Evolutionary conservation across 1,140 invertebrate genomes (phyloP), one percentile per base, ranked within the genome.

Genomic region (Himalopsyche phryganea): DNA sequence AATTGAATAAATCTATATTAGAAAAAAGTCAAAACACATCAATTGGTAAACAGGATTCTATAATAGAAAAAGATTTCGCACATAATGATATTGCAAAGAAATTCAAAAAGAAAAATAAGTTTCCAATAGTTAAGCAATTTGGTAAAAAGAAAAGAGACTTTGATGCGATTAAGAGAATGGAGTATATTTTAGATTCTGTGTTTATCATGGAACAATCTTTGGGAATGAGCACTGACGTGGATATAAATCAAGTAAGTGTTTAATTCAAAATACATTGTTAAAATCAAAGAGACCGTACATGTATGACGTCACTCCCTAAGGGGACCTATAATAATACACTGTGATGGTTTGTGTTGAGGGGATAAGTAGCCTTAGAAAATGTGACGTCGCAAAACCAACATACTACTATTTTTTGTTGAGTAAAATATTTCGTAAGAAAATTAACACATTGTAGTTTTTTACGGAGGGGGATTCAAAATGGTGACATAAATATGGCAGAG

Each of bases 71-170:
- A 23, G 54, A 48, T 13, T 49, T 42, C 32, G 35, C 33, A 15
- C 49, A 19, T 2, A 28, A 23, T 17, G 54, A 50, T 13, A 44
- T 36, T n/a, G 15, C 32, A 5, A 56, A 56, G 23, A 56, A 56
- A 42, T 17, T 48, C n/a, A 56, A 50, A 49, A 56, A 58, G 56
- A 51, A 52, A 58, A 38, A 50, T 14, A 58, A 38, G 6, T 23
- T 23, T 14, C 23, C 38, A 10, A 46, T 49, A 11, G 14, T n/a
- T 63, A 76, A 74, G 72, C 75, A 74, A 52, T 71, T 75, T 50
- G 71, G 72, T 6, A 76, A 77, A 60, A 77, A 77, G 56, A 75
- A 77, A 60, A 75, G 76, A 59, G 70, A 71, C n/a, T 60, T 76
- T 48, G 57, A 46, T n/a, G 67, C 60, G 33, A 66, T 71, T 1